Conservation (phyloP, 37 sponge, comb jelly and placozoan genomes). For the Ephydatia muelleri region DNA sequence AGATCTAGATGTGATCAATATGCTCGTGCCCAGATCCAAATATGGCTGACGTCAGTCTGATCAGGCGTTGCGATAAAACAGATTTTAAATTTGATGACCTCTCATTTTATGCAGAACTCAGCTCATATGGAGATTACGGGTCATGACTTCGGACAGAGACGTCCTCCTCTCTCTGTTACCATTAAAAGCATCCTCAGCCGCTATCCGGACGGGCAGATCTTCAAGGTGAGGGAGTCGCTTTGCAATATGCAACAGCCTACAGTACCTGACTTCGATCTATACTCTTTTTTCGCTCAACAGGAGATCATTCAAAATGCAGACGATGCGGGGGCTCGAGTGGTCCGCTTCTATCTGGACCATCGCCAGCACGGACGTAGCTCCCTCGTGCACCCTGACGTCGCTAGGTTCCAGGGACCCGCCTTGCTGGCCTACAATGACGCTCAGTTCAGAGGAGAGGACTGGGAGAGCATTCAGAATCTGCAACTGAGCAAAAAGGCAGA, state of each 20-base stretch:
- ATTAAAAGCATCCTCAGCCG: slow-evolving; percentile 70
- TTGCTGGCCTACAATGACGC: slow-evolving; percentile 74
- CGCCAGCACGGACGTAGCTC: slow-evolving; percentile 46
- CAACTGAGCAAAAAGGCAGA: slow-evolving; percentile 69
- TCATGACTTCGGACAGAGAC: slow-evolving; percentile 55
- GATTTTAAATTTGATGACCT: too few relatives aligned
- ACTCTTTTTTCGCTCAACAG: slow-evolving; percentile 3
- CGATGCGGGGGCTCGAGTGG: slow-evolving; percentile 75
- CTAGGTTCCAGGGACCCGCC: slow-evolving; percentile 77
- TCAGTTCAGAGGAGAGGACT: slow-evolving; percentile 68
- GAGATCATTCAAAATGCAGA: slow-evolving; percentile 87
- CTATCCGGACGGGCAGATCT: slow-evolving; percentile 82
- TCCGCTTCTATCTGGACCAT: slow-evolving; percentile 64
- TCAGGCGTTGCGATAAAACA: too few relatives aligned
- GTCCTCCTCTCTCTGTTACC: slow-evolving; percentile 61
- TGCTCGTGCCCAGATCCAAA: too few relatives aligned
- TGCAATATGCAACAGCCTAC: too few relatives aligned
- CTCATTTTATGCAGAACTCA: not conserved
- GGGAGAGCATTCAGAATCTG: slow-evolving; percentile 66
- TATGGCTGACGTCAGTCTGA: too few relatives aligned
- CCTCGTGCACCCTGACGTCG: slow-evolving; percentile 41
- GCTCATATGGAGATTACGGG: not conserved
- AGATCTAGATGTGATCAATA: too few relatives aligned
- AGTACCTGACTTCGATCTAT: too few relatives aligned
- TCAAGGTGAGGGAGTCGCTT: slow-evolving; percentile 53